phyloP scores from a whole-genome alignment of 92 coral and sea anemone species.

The Montipora capitata region DNA sequence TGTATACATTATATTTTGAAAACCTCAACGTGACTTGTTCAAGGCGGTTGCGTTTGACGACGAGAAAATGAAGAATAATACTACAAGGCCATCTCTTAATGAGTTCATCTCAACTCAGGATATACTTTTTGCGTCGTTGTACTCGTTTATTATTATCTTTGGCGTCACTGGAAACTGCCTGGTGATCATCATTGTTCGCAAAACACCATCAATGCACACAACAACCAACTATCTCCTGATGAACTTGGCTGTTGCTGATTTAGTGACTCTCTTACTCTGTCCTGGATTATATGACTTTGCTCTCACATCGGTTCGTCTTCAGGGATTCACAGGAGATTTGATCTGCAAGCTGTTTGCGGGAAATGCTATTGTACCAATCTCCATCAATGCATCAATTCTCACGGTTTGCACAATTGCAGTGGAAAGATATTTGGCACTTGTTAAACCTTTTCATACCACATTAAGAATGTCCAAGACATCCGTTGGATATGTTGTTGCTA shows the following conservation, averaged over 20 bases:
- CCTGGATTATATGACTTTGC: conserved; percentile 71
- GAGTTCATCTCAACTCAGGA: conserved; percentile 28
- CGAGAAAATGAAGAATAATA: not conserved
- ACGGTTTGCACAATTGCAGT: conserved; percentile 66
- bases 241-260: conserved; percentile 64
- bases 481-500: conserved; percentile 28
- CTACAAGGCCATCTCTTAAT: not conserved
- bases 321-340: conserved; percentile 44
- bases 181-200: conserved; percentile 47
- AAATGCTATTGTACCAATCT: conserved; percentile 61
- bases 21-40: no score
- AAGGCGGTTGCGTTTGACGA: not conserved
- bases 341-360: conserved; percentile 71
- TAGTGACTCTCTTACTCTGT: conserved; percentile 53
- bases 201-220: conserved; percentile 56
- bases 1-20: no score
- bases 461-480: conserved; percentile 19
- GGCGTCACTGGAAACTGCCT: conserved; percentile 59
- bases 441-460: conserved; percentile 40
- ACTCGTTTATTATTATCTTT: conserved; percentile 35
- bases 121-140: conserved; percentile 33
- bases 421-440: conserved; percentile 70
- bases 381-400: conserved; percentile 60
- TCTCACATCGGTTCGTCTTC: conserved; percentile 27
- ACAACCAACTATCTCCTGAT: conserved; percentile 66